Conservation (phyloP, 1,140 invertebrate species). For the Oryctes rhinoceros region DNA sequence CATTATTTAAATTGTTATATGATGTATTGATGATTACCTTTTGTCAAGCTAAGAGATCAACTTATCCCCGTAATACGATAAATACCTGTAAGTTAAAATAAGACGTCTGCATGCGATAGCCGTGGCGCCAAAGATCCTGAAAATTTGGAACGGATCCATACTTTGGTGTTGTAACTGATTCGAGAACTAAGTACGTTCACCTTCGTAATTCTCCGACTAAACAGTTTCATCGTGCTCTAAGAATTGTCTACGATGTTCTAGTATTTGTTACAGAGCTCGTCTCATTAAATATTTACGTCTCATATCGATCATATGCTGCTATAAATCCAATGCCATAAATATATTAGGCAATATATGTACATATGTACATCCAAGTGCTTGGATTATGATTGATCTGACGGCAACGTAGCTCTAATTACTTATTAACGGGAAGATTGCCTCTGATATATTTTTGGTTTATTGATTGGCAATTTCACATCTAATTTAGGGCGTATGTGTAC, state of each 20-base stretch:
- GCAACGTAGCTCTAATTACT: background rate
- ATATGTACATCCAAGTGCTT: too few relatives aligned
- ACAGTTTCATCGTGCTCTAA: background rate
- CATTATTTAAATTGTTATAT: too few relatives aligned
- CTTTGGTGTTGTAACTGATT: background rate
- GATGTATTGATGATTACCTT: too few relatives aligned
- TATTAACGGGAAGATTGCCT: background rate
- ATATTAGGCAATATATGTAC: too few relatives aligned
- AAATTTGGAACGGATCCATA: slow-evolving; percentile 18
- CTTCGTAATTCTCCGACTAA: background rate
- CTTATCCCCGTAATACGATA: too few relatives aligned
- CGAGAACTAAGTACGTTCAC: slow-evolving; percentile 10
- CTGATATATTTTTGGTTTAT: slow-evolving; percentile 4
- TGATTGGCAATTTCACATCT: background rate
- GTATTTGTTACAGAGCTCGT: background rate
- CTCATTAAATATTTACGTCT: background rate
- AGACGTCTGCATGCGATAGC: background rate
- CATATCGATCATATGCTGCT: too few relatives aligned
- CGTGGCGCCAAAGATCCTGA: background rate
- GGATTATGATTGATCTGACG: background rate
- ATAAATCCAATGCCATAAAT: too few relatives aligned
- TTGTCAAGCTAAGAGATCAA: too few relatives aligned
- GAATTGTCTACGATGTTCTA: background rate
- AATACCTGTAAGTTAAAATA: too few relatives aligned
- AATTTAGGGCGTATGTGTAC: background rate